Evolutionary conservation across 2,113 vertebrate genomes (phyloP), one percentile per base, ranked within the genome.

Genomic region (Scophthalmus maximus): DNA sequence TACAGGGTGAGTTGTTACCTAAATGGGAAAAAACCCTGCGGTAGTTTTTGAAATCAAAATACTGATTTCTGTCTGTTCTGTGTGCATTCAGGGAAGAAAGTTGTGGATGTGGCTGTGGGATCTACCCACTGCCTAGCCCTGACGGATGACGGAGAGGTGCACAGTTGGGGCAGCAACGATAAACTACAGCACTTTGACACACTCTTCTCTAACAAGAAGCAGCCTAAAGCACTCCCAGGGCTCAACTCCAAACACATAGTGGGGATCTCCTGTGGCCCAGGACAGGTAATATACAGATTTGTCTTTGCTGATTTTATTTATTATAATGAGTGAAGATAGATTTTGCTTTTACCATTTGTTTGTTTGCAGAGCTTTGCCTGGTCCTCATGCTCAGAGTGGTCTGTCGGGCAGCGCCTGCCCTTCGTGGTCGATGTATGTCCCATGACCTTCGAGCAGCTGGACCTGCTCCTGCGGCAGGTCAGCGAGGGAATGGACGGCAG

Each of bases 171-270:
- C 23, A 98, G 96, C 93, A 99, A 99, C 15, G 97, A 99, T 85
- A 98, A 99, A 74, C 95, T 96, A 15, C 98, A 99, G 78, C 98
- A 99, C 92, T 99, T 99, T 69, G 98, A 99, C 79, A 99, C 98
- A 1, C 90, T 99, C 42, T 95, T 96, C 50, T 94, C 96, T 83
- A 98, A 96, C 76, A 99, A 99, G 90, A 98, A 98, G 55, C 96
- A 98, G 58, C 98, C 98, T 0, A 76, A 97, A 58, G 95, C 95
- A 0, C 92, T 99, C 17, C 97, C 97, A 0, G 96, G 96, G 4
- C 92, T 99, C 68, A 96, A 98, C 81, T 94, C 95, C 27, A 99
- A 98, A 69, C 97, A 98, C 77, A 97, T 98, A 0, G 94, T 99
- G 82, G 97, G 98, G 46, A 96, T 99, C 79, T 94, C 97, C 64